phyloP scores from a whole-genome alignment of 2,797 vertebrate species.

The Picus viridis region DNA sequence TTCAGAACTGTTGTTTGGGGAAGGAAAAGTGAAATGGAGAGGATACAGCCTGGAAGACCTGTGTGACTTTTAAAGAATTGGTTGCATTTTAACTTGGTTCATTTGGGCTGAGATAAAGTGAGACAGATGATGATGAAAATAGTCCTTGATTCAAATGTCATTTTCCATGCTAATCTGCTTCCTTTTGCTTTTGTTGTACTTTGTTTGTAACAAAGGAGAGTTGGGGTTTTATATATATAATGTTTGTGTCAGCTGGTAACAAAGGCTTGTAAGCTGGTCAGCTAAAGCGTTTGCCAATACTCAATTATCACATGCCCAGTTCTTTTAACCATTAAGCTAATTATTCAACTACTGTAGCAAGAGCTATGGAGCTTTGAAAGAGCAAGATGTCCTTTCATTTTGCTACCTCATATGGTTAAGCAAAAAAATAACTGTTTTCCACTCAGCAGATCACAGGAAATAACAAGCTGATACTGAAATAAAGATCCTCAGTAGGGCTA shows the following conservation, averaged over 20 bases:
- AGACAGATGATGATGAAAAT: not conserved
- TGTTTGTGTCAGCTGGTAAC: not conserved
- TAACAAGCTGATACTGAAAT: constrained; percentile 58
- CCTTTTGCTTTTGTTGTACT: not conserved
- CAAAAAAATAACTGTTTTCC: constrained; percentile 33
- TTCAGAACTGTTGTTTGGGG: not conserved
- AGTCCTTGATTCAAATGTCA: not conserved
- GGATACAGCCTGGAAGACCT: not conserved
- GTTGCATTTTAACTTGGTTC: not conserved
- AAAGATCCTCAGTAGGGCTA: constrained; percentile 34
- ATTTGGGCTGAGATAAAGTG: not conserved
- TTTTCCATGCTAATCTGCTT: not conserved
- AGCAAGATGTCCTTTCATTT: constrained; percentile 35
- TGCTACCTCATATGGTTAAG: not conserved
- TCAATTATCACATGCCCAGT: not conserved
- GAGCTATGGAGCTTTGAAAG: not conserved
- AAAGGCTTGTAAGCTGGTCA: not conserved
- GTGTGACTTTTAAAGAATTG: not conserved
- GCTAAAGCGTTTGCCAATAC: not conserved
- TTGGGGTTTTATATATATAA: not conserved
- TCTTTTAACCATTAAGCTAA: not conserved
- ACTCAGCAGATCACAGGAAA: constrained; percentile 19
- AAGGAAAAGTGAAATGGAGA: not conserved
- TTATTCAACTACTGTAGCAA: not conserved
- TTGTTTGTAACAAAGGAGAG: not conserved